Evolutionary conservation across 2,113 vertebrate species (phyloP).

Genomic region (Leuciscus idus): DNA sequence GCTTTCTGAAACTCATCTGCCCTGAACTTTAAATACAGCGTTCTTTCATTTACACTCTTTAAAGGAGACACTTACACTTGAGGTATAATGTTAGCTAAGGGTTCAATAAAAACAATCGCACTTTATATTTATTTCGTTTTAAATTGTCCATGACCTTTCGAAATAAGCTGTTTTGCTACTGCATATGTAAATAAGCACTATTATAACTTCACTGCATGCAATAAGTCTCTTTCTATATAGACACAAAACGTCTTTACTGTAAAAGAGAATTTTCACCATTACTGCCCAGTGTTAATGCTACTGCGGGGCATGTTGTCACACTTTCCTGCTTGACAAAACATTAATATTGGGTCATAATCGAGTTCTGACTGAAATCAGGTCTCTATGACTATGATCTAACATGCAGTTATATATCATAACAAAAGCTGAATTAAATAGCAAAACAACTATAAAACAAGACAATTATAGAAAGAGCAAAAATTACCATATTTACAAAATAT

Average conservation of each 20-base stretch:
- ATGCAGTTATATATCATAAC: neutral
- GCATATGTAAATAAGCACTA: neutral
- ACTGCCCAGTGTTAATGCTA: neutral
- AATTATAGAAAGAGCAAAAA: neutral
- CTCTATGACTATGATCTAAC: neutral
- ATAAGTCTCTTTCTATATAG: neutral
- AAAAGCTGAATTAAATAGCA: neutral
- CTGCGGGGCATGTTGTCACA: neutral
- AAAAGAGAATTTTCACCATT: neutral
- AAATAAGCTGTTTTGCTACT: neutral
- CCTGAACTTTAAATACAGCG: neutral
- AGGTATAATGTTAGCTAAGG: too few relatives aligned
- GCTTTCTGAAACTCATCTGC: neutral
- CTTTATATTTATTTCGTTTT: neutral
- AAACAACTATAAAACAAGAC: neutral
- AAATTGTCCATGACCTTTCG: neutral
- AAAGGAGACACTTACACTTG: too few relatives aligned
- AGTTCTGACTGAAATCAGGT: too few relatives aligned
- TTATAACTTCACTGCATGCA: neutral
- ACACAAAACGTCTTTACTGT: neutral
- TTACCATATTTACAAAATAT: neutral
- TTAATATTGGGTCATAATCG: too few relatives aligned
- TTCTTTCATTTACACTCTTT: too few relatives aligned
- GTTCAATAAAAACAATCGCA: too few relatives aligned
- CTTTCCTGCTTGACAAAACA: neutral